Conservation (phyloP, 2,797 vertebrate genomes). For the Neostethus bicornis region DNA sequence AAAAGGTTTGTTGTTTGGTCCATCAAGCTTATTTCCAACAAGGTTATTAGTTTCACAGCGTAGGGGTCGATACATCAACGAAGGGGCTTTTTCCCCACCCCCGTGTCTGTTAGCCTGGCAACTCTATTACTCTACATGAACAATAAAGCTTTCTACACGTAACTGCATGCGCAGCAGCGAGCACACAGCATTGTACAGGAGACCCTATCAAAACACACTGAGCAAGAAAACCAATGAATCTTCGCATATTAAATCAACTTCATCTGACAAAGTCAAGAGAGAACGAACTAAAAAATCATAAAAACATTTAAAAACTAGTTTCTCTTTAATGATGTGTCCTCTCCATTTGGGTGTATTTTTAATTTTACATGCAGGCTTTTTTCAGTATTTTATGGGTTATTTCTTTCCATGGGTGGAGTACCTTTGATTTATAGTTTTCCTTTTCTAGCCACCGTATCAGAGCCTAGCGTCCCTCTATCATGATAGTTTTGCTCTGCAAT, state of each 20-base stretch:
- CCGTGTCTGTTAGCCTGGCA: slow-evolving; percentile 22
- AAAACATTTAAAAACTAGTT: slow-evolving; percentile 12
- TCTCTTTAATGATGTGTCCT: slow-evolving; percentile 30
- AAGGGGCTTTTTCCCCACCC: slow-evolving; percentile 2
- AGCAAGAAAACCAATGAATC: not conserved
- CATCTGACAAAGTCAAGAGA: not conserved
- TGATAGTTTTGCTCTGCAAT: slow-evolving; percentile 58
- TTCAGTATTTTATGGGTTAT: slow-evolving; percentile 61
- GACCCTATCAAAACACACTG: slow-evolving; percentile 7
- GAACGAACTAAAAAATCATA: not conserved
- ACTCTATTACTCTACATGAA: slow-evolving; percentile 31
- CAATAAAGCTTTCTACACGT: slow-evolving; percentile 30
- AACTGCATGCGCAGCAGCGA: not conserved
- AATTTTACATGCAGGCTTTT: slow-evolving; percentile 55
- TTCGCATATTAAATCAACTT: not conserved
- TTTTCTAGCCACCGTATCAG: slow-evolving; percentile 53
- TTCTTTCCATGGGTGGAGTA: slow-evolving; percentile 61
- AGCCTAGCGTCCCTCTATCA: slow-evolving; percentile 48
- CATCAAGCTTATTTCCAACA: slow-evolving; percentile 45
- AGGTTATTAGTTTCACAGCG: slow-evolving; percentile 45
- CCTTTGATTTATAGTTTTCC: slow-evolving; percentile 66
- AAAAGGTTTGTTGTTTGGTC: slow-evolving; percentile 49
- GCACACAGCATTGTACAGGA: slow-evolving; percentile 11
- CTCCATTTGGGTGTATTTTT: slow-evolving; percentile 45
- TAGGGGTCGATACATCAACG: slow-evolving; percentile 33